Conservation (phyloP, 2,888 invertebrate genomes). For the Maniola hyperantus region DNA sequence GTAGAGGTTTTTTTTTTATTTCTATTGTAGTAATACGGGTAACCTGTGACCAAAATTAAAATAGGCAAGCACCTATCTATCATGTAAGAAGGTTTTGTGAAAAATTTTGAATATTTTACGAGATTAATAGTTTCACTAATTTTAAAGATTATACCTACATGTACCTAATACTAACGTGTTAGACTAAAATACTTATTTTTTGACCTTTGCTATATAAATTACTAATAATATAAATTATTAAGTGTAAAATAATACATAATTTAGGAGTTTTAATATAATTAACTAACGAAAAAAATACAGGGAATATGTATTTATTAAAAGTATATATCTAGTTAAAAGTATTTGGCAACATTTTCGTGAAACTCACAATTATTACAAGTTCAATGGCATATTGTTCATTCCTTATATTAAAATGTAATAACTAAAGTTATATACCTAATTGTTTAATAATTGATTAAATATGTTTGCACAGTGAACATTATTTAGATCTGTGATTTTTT, state of each 20-base stretch:
- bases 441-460: too few species aligned
- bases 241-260: not conserved
- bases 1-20: not conserved
- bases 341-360: not conserved
- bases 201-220: constrained; percentile 8
- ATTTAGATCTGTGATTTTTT: constrained; percentile 3
- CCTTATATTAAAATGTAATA: too few species aligned
- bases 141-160: not conserved
- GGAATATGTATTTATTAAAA: constrained; percentile 25
- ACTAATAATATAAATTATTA: not conserved
- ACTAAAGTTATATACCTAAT: too few species aligned
- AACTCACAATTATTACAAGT: not conserved
- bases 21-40: not conserved
- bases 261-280: constrained; percentile 23
- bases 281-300: constrained; percentile 61
- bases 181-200: constrained; percentile 20
- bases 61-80: not conserved
- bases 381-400: too few species aligned
- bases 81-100: not conserved
- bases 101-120: too few species aligned
- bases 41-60: not conserved
- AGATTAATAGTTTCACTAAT: constrained; percentile 8
- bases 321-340: constrained; percentile 10
- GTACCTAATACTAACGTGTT: not conserved
- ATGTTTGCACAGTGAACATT: not conserved